Evolutionary conservation across 2,888 invertebrate genomes (phyloP), one percentile per base, ranked within the genome.

Genomic region (Tridacna crocea): DNA sequence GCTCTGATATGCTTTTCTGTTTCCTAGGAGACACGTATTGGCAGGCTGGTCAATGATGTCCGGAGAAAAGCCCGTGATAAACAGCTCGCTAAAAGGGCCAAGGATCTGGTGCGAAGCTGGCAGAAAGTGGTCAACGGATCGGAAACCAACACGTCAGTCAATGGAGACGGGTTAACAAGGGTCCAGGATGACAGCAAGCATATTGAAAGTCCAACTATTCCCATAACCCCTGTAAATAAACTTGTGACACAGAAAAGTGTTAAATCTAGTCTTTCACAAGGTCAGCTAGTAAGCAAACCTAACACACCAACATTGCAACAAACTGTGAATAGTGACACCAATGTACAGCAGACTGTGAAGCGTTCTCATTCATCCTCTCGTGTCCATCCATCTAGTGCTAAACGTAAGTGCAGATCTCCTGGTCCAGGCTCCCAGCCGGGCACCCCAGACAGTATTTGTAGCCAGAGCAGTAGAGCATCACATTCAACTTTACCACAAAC

Each of bases 41-140:
- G 98, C 61, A 97, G 97, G 95, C 97, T 97, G 94, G 97, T 99
- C 95, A 99, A 99, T 95, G 98, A 98, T 94, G 95, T 99, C 75
- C 96, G 99, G 78, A 96, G 97, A 82, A 97, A 97, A 95, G 98
- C 98, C 63, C 96, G 96, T 81, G 97, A 98, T 94, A 97, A 97
- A 89, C 96, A 96, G 83, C 95, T 99, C 94, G 98, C 98, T 76
- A 97, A 97, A 92, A 96, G 98, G 88, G 97, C 98, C 80, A 99
- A 98, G 95, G 97, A 97, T 93, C 96, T 99, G 94, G 96, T 99
- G 79, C 98, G 98, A 92, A 96, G 97, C 95, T 99, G 99, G 99
- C 96, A 98, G 91, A 97, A 97, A 95, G 96, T 97, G 95, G 96
- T 98, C 48, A 87, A 88, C 75, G 89, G 90, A 46, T 75, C 87